phyloP scores from a whole-genome alignment of 1,140 invertebrate species.

The Subanguina moxae region DNA sequence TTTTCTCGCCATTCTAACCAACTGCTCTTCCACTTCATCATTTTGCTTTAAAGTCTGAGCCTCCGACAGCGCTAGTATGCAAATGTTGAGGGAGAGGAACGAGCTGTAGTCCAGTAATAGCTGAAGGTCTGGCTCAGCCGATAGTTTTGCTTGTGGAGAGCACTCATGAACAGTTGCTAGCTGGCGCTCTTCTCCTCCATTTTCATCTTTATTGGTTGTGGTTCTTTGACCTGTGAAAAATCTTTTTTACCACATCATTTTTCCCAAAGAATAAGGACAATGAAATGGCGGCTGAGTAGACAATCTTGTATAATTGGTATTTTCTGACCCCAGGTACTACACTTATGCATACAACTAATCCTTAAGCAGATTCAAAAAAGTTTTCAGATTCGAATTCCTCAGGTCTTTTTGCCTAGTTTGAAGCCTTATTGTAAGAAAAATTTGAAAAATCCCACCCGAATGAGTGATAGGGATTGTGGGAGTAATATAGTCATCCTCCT shows the following conservation, averaged over 20 bases:
- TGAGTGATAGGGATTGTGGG: not conserved
- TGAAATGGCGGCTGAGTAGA: too few species aligned
- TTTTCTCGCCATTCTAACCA: not conserved
- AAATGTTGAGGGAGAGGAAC: constrained; percentile 17
- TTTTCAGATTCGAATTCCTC: too few species aligned
- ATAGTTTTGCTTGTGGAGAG: not conserved
- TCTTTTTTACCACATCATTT: too few species aligned
- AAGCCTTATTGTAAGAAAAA: too few species aligned
- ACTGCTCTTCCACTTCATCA: not conserved
- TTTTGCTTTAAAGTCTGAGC: not conserved
- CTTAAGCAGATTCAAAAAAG: too few species aligned
- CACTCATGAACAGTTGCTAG: not conserved
- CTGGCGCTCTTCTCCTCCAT: not conserved
- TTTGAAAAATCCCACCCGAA: not conserved
- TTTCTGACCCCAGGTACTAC: too few species aligned
- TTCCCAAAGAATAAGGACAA: too few species aligned
- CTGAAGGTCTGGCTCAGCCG: not conserved
- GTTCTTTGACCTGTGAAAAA: not conserved
- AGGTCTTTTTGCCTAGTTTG: too few species aligned
- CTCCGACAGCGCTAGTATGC: constrained; percentile 11
- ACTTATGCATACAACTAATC: too few species aligned
- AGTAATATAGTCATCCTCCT: constrained; percentile 29
- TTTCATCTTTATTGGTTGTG: not conserved
- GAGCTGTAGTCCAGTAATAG: constrained; percentile 12
- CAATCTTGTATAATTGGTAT: too few species aligned